phyloP scores from a whole-genome alignment of 2,888 invertebrate genomes.

The Stegana nigrithorax region DNA sequence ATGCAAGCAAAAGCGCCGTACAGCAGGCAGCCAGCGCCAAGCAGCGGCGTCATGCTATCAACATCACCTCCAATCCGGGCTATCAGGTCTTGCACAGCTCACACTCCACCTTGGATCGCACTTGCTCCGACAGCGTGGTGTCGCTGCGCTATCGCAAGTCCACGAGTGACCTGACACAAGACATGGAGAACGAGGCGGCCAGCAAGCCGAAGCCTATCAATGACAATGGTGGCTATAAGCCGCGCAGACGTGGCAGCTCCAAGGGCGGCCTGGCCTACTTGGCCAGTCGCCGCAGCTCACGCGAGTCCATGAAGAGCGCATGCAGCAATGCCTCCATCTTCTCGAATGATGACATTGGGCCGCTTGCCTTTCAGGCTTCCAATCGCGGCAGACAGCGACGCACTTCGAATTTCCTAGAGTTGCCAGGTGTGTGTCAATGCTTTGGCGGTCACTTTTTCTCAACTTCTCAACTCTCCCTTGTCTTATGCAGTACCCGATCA shows the following conservation, averaged over 20 bases:
- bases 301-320: conserved; percentile 76
- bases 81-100: conserved; percentile 68
- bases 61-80: conserved; percentile 69
- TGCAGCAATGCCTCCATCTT: conserved; percentile 78
- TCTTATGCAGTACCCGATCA: conserved; percentile 80
- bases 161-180: conserved; percentile 78
- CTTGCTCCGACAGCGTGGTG: conserved; percentile 68
- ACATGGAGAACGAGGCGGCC: conserved; percentile 52
- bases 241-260: conserved; percentile 75
- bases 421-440: conserved; percentile 76
- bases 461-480: background rate
- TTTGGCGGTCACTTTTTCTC: background rate
- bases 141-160: conserved; percentile 76
- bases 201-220: conserved; percentile 39
- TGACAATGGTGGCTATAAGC: conserved; percentile 54
- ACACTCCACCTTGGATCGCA: conserved; percentile 67
- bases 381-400: conserved; percentile 82
- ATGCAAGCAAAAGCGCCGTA: conserved; percentile 6
- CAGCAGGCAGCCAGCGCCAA: conserved; percentile 9
- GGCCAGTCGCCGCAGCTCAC: conserved; percentile 86
- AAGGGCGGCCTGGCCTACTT: conserved; percentile 80
- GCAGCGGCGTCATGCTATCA: conserved; percentile 66
- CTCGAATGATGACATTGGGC: conserved; percentile 84
- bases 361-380: conserved; percentile 82
- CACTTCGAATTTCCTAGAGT: conserved; percentile 87